phyloP scores from a whole-genome alignment of 2,797 vertebrate genomes.

The Silurus lanzhouensis region DNA sequence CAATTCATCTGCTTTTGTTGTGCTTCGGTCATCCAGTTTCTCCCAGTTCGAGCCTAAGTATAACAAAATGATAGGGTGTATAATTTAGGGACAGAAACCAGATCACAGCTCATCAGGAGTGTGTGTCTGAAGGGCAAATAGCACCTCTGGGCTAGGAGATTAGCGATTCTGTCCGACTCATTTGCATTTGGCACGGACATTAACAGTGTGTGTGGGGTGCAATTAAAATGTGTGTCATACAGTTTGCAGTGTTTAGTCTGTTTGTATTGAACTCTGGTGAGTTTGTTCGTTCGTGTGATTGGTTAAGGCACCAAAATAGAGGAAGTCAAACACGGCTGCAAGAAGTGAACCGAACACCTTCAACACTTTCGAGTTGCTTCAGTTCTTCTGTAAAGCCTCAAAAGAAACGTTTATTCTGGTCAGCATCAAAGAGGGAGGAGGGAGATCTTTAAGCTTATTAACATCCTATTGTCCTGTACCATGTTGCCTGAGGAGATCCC shows the following conservation, averaged over 20 bases:
- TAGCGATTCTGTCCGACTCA: constrained; percentile 15
- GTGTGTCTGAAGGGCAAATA: constrained; percentile 51
- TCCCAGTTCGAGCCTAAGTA: constrained; percentile 70
- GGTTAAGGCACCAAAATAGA: constrained; percentile 4
- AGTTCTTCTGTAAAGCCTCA: neutral
- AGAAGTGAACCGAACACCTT: neutral
- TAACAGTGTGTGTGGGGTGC: neutral
- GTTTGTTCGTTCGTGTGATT: neutral
- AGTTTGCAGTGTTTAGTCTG: neutral
- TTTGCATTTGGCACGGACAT: constrained; percentile 12
- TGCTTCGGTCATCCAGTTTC: constrained; percentile 67
- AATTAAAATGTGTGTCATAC: neutral
- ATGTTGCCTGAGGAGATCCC: constrained; percentile 48
- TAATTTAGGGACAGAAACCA: constrained; percentile 72
- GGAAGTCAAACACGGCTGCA: neutral
- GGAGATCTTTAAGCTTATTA: constrained; percentile 5
- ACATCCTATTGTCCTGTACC: constrained; percentile 50
- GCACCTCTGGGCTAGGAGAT: constrained; percentile 17
- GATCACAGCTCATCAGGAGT: constrained; percentile 62
- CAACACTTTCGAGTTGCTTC: neutral
- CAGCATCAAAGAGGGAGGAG: constrained; percentile 55
- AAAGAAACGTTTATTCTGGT: neutral
- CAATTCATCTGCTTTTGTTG: constrained; percentile 61
- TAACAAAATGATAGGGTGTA: constrained; percentile 73
- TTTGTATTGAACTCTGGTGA: neutral